Percentiles rank a stretch among this genome's conserved stretches.
Conservation (phyloP, 2,113 vertebrate species). For the Podarcis cretensis region DNA sequence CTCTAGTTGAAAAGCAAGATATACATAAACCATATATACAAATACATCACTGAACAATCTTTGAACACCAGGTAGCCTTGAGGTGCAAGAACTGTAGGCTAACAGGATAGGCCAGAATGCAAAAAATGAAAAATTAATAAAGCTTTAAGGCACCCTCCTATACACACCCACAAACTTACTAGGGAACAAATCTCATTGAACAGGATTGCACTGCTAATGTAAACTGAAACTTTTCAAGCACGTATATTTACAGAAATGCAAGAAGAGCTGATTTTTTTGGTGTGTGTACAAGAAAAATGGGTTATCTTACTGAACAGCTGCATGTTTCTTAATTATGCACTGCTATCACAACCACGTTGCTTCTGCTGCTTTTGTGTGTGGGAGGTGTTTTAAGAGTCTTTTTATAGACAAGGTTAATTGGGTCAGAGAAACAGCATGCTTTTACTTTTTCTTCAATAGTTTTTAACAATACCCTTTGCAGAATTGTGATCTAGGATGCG, state of each 20-base stretch:
- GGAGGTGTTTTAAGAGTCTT: slow-evolving; percentile 74
- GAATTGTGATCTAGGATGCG: slow-evolving; percentile 35
- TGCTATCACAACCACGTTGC: slow-evolving; percentile 66
- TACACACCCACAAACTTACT: neutral
- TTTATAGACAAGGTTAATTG: slow-evolving; percentile 76
- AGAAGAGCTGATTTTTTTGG: neutral
- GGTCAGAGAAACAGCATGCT: slow-evolving; percentile 63
- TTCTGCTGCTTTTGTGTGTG: slow-evolving; percentile 68
- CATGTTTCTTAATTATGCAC: slow-evolving; percentile 60
- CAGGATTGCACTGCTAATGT: neutral
- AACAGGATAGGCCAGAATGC: neutral
- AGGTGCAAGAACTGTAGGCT: neutral
- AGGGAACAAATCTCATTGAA: neutral
- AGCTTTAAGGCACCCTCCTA: neutral
- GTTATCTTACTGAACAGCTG: slow-evolving; percentile 53
- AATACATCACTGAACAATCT: neutral
- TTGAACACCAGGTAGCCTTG: neutral
- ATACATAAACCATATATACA: too few species aligned
- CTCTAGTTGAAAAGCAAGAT: too few species aligned
- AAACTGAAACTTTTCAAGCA: slow-evolving; percentile 30
- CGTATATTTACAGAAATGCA: slow-evolving; percentile 20
- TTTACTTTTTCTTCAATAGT: slow-evolving; percentile 57
- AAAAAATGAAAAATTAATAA: neutral
- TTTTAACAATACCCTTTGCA: slow-evolving; percentile 17
- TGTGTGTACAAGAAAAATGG: slow-evolving; percentile 38